These are phyloP conservation scores for Porites australiensis DNA, from an alignment of 64 coral and sea anemone species.

Conservation along the genomic window DNA sequence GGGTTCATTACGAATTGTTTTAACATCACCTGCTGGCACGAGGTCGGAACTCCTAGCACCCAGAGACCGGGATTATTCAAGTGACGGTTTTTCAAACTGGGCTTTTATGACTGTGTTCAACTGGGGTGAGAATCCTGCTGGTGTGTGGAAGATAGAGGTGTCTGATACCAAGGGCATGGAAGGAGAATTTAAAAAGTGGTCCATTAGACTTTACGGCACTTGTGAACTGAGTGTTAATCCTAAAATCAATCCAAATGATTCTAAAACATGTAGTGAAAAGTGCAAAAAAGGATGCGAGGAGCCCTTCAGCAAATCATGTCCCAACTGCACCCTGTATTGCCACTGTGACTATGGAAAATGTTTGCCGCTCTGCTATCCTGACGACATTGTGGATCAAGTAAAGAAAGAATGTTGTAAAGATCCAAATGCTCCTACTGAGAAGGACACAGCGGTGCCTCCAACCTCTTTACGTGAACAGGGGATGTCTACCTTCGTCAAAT, in stretches of 20 bases:
- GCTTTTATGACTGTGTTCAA: constrained; percentile 98
- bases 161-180: constrained; percentile 62
- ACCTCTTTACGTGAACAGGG: constrained; percentile 11
- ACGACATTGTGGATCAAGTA: constrained; percentile 66
- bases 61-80: constrained; percentile 73
- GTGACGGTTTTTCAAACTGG: constrained; percentile 93
- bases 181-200: constrained; percentile 84
- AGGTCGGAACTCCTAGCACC: constrained; percentile 83
- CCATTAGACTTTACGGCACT: constrained; percentile 81
- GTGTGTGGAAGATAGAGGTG: constrained; percentile 81
- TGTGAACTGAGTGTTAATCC: constrained; percentile 56
- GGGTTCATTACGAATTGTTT: constrained; percentile 78
- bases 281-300: constrained; percentile 78
- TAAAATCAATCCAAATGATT: constrained; percentile 67
- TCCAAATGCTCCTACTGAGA: background rate
- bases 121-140: constrained; percentile 92
- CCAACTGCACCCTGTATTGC: constrained; percentile 80
- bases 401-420: constrained; percentile 74
- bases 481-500: constrained; percentile 82
- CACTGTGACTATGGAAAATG: constrained; percentile 87
- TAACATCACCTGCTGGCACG: constrained; percentile 95
- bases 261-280: constrained; percentile 59
- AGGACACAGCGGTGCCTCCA: background rate
- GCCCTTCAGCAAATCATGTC: constrained; percentile 76
- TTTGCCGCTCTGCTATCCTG: constrained; percentile 60